phyloP scores from a whole-genome alignment of 2,797 vertebrate species.

The Ceyx erithaca region DNA sequence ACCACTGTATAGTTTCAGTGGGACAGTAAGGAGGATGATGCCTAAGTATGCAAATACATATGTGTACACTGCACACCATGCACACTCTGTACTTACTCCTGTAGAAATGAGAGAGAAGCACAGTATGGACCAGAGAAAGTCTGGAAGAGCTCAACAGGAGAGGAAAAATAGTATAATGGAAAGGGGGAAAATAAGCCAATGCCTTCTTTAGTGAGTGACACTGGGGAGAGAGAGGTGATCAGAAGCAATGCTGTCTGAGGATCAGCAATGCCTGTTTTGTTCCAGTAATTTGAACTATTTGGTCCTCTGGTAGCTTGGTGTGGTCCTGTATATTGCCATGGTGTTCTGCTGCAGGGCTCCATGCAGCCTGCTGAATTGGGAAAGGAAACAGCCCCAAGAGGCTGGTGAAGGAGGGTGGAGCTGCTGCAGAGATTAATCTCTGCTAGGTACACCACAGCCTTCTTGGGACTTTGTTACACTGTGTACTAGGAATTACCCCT shows the following conservation, averaged over 20 bases:
- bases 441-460: conserved; percentile 15
- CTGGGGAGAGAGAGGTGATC: not conserved
- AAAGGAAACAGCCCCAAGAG: not conserved
- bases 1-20: not conserved
- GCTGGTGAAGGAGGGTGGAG: conserved; percentile 9
- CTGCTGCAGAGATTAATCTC: not conserved
- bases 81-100: not conserved
- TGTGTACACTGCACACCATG: not conserved
- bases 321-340: not conserved
- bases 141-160: not conserved
- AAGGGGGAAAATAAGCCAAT: not conserved
- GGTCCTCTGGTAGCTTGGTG: not conserved
- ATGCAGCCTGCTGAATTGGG: not conserved
- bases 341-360: not conserved
- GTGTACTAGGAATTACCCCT: conserved; percentile 38
- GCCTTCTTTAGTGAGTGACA: not conserved
- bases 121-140: not conserved
- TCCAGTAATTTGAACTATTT: not conserved
- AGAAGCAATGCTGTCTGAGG: not conserved
- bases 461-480: not conserved
- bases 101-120: not conserved
- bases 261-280: not conserved
- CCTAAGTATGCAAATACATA: not conserved
- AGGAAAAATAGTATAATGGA: not conserved
- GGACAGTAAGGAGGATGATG: not conserved